These are phyloP conservation scores for Galeopsomyia nigrocyanea DNA, from an alignment of 2,888 invertebrate genomes.

Conservation along the genomic window DNA sequence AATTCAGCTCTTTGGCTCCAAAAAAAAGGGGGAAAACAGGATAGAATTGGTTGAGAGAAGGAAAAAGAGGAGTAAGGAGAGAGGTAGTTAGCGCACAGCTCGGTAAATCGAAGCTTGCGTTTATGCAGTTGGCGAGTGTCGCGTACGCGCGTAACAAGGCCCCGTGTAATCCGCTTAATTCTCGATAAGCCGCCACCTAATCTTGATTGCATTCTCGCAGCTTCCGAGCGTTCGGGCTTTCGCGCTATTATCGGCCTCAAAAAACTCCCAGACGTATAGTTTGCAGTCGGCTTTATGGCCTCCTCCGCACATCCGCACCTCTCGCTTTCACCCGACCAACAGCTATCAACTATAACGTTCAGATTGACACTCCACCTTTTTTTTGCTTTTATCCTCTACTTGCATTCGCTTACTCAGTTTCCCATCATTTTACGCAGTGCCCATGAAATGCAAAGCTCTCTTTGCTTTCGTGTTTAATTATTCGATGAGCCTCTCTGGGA, in stretches of 20 bases:
- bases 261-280: background rate
- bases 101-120: slow-evolving; percentile 33
- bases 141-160: slow-evolving; percentile 48
- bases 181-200: slow-evolving; percentile 61
- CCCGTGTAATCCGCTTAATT: slow-evolving; percentile 62
- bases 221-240: slow-evolving; percentile 8
- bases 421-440: too few relatives aligned
- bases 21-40: too few relatives aligned
- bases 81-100: slow-evolving; percentile 23
- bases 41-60: too few relatives aligned
- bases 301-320: background rate
- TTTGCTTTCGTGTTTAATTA: background rate
- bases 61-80: too few relatives aligned
- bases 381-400: too few relatives aligned
- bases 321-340: slow-evolving; percentile 1
- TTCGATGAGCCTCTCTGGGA: slow-evolving; percentile 17
- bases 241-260: slow-evolving; percentile 18
- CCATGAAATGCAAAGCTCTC: too few relatives aligned
- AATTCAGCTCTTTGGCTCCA: too few relatives aligned
- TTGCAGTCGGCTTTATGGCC: slow-evolving; percentile 5
- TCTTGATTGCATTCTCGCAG: slow-evolving; percentile 54
- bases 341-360: background rate
- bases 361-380: too few relatives aligned
- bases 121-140: slow-evolving; percentile 48
- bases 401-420: too few relatives aligned